Percentiles rank a stretch among this genome's conserved stretches.
Evolutionary conservation across 2,113 vertebrate species (phyloP).

Genomic region (Semnornis frantzii): DNA sequence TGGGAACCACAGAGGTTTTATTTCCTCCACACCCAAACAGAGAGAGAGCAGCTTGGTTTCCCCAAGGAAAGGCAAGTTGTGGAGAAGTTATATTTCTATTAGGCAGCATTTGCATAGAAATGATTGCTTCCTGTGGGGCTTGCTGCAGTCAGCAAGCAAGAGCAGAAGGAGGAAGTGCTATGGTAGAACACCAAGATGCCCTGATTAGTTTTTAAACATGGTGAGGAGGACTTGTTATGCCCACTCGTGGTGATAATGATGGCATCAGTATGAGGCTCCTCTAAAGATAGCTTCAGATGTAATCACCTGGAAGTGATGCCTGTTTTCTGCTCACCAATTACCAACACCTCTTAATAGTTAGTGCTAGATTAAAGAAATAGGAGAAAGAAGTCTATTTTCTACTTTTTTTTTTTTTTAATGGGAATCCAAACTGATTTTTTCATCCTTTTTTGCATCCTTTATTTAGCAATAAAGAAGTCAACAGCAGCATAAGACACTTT

Average conservation of each 20-base stretch:
- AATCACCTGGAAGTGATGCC: not conserved
- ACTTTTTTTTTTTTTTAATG: not conserved
- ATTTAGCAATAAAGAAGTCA: not conserved
- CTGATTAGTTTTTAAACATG: not conserved
- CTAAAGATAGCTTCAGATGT: not conserved
- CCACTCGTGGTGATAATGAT: not conserved
- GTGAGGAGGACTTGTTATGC: not conserved
- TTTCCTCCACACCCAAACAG: not conserved
- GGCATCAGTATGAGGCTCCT: not conserved
- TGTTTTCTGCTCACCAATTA: not conserved
- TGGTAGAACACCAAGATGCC: not conserved
- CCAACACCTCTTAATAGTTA: not conserved
- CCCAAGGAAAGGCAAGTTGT: conserved; percentile 9
- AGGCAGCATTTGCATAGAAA: conserved; percentile 14
- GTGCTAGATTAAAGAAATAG: not conserved
- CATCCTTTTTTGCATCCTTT: not conserved
- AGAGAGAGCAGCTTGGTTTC: not conserved
- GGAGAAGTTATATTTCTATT: conserved; percentile 28
- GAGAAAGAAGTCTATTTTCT: not conserved
- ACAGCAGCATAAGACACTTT: not conserved
- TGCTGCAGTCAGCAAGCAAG: not conserved
- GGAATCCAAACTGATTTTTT: not conserved
- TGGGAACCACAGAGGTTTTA: not conserved
- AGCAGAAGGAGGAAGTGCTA: not conserved
- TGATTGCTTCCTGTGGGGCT: not conserved